A percentile compares a stretch with the other conserved stretches of the same genome.
phyloP scores from a whole-genome alignment of 1,140 invertebrate species.

The silkworm (Bombyx mori) region DNA sequence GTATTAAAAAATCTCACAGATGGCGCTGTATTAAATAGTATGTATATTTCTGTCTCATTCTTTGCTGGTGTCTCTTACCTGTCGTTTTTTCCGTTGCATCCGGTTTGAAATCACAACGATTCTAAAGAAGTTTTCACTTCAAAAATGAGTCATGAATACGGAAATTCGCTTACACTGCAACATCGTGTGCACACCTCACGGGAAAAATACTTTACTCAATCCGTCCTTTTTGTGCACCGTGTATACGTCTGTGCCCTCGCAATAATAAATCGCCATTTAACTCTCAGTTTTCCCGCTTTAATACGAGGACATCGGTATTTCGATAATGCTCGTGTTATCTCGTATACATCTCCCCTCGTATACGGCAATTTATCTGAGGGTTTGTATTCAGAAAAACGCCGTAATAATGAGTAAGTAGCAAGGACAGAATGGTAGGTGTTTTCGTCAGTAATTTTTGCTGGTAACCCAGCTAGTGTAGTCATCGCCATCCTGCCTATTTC shows the following conservation, averaged over 20 bases:
- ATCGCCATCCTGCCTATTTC: too few relatives aligned
- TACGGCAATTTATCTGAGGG: constrained; percentile 50
- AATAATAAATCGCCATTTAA: constrained; percentile 44
- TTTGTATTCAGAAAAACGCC: constrained; percentile 57
- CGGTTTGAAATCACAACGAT: too few relatives aligned
- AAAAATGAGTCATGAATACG: background rate
- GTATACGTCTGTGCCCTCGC: constrained; percentile 11
- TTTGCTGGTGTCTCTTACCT: too few relatives aligned
- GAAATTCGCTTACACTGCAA: background rate
- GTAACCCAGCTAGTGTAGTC: too few relatives aligned
- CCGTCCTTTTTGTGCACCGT: background rate
- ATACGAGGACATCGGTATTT: constrained; percentile 48
- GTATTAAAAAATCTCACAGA: too few relatives aligned
- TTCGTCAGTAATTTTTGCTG: too few relatives aligned
- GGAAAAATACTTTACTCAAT: constrained; percentile 5
- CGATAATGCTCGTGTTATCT: constrained; percentile 63
- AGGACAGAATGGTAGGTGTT: constrained; percentile 14
- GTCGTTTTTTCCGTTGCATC: too few relatives aligned
- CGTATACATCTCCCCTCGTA: constrained; percentile 39
- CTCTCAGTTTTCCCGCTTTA: constrained; percentile 41
- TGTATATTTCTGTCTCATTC: too few relatives aligned
- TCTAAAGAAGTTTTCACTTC: too few relatives aligned
- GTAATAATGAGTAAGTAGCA: constrained; percentile 56
- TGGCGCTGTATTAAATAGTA: too few relatives aligned
- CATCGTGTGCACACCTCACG: constrained; percentile 2